These are phyloP conservation scores for Mastomys coucha DNA, from an alignment of 2,113 vertebrate species.

Conservation along the genomic window DNA sequence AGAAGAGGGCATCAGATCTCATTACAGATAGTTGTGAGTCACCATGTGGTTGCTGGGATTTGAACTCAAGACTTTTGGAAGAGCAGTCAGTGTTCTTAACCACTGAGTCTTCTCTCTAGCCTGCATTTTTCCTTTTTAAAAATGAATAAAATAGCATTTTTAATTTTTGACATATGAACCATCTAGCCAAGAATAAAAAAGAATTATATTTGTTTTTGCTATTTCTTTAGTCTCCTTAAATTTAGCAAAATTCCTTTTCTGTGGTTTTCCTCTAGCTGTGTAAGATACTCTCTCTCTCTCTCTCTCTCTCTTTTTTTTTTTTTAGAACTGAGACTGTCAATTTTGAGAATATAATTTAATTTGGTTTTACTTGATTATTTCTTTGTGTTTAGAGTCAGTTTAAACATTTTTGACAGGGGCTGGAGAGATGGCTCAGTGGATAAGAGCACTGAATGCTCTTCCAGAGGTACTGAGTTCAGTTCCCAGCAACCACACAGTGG, in stretches of 20 bases:
- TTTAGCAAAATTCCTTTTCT: slow-evolving; percentile 14
- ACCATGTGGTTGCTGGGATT: too few relatives aligned
- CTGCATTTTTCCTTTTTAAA: not conserved
- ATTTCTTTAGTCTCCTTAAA: slow-evolving; percentile 52
- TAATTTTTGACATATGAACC: not conserved
- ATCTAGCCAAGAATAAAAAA: not conserved
- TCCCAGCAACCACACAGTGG: too few relatives aligned
- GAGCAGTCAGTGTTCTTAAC: too few relatives aligned
- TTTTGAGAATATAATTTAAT: slow-evolving; percentile 45
- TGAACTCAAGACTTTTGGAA: too few relatives aligned
- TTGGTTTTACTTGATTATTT: slow-evolving; percentile 58
- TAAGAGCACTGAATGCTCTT: too few relatives aligned
- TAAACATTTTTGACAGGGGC: too few relatives aligned
- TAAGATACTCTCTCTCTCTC: too few relatives aligned
- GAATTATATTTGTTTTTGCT: slow-evolving; percentile 25
- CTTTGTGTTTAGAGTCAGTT: slow-evolving; percentile 55
- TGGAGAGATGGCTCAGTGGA: too few relatives aligned
- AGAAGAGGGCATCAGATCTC: too few relatives aligned
- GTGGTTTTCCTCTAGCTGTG: not conserved
- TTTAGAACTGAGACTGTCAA: not conserved
- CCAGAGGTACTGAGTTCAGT: too few relatives aligned
- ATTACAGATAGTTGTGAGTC: too few relatives aligned
- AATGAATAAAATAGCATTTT: not conserved
- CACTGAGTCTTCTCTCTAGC: too few relatives aligned
- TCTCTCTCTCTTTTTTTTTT: not conserved